Evolutionary conservation across 1,140 invertebrate species (phyloP).

Genomic region (Zophobas atratus): DNA sequence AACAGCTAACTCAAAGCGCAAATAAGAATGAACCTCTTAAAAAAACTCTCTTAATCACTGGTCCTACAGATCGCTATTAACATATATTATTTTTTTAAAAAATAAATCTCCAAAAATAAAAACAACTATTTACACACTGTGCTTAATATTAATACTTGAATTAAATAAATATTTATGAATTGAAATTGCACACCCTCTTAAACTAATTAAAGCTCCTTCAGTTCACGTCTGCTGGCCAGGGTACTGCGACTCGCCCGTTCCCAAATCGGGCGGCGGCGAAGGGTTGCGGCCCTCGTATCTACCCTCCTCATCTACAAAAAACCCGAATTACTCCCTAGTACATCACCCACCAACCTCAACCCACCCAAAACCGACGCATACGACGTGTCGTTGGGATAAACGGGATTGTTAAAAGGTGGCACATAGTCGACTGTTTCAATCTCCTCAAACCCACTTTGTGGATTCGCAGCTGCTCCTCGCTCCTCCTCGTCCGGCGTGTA

Average conservation of each 20-base stretch:
- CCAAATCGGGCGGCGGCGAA: slow-evolving; percentile 65
- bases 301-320: slow-evolving; percentile 64
- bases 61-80: slow-evolving; percentile 47
- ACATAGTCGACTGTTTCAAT: slow-evolving; percentile 61
- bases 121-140: slow-evolving; percentile 49
- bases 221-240: slow-evolving; percentile 43
- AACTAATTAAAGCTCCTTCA: slow-evolving; percentile 52
- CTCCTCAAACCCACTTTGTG: slow-evolving; percentile 49
- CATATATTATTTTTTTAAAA: slow-evolving; percentile 58
- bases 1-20: slow-evolving; percentile 50
- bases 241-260: slow-evolving; percentile 21
- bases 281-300: slow-evolving; percentile 67
- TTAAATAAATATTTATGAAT: slow-evolving; percentile 29
- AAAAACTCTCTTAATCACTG: slow-evolving; percentile 50
- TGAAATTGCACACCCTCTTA: slow-evolving; percentile 56
- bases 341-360: slow-evolving; percentile 7
- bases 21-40: slow-evolving; percentile 46
- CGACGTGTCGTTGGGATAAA: slow-evolving; percentile 65
- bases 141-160: slow-evolving; percentile 53
- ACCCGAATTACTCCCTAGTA: not conserved
- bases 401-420: slow-evolving; percentile 67
- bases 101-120: slow-evolving; percentile 61
- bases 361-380: slow-evolving; percentile 66
- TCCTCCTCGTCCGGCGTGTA: slow-evolving; percentile 65
- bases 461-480: slow-evolving; percentile 29